phyloP scores from a whole-genome alignment of 2,888 invertebrate genomes.

The Agonopterix subpropinquella region DNA sequence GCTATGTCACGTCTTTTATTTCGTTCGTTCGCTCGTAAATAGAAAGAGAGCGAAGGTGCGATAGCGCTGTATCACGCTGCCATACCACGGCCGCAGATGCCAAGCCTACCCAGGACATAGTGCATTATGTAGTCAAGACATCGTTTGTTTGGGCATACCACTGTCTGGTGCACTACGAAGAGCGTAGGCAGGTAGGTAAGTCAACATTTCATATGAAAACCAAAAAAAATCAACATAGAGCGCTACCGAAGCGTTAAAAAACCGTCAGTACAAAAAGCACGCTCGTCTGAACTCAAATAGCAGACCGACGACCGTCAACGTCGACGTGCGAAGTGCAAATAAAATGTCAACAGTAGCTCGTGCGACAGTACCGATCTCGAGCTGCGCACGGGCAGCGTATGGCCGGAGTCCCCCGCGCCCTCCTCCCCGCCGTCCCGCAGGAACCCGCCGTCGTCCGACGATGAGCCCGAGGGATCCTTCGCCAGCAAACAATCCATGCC shows the following conservation, averaged over 20 bases:
- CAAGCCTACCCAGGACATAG: too few relatives aligned
- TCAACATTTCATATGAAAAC: too few relatives aligned
- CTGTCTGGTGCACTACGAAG: too few relatives aligned
- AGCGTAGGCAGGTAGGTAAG: too few relatives aligned
- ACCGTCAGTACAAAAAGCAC: neutral
- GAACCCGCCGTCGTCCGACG: conserved; percentile 73
- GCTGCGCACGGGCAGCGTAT: conserved; percentile 74
- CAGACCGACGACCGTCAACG: conserved; percentile 15
- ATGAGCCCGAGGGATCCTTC: conserved; percentile 71
- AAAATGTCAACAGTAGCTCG: neutral
- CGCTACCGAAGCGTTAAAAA: neutral
- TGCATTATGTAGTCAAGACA: too few relatives aligned
- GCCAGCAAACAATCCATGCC: conserved; percentile 52
- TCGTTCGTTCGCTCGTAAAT: too few relatives aligned
- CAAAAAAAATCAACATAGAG: neutral
- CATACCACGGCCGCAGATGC: too few relatives aligned
- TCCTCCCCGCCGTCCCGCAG: conserved; percentile 51
- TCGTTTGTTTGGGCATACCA: too few relatives aligned
- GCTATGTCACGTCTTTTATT: too few relatives aligned
- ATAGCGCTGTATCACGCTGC: too few relatives aligned
- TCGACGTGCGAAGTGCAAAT: conserved; percentile 35
- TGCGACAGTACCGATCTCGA: conserved; percentile 59
- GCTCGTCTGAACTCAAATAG: conserved; percentile 1
- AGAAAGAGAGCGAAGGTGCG: too few relatives aligned
- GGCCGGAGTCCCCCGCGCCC: conserved; percentile 53